Evolutionary conservation across 2,113 vertebrate species (phyloP).

Genomic region (Lagopus muta): DNA sequence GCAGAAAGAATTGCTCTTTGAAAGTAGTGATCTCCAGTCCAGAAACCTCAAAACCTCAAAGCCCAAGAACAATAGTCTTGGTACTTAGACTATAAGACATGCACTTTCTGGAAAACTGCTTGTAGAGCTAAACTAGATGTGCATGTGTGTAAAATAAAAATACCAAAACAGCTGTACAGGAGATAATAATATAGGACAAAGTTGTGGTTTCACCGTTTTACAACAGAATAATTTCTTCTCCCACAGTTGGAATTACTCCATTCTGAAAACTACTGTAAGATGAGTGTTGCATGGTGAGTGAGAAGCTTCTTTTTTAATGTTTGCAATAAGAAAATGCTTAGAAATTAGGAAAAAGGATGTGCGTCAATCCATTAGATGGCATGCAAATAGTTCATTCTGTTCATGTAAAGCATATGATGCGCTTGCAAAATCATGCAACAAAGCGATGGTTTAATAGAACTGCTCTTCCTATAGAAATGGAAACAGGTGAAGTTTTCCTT

Average conservation of each 20-base stretch:
- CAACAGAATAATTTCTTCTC: neutral
- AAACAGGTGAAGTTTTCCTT: conserved; percentile 54
- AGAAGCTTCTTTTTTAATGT: neutral
- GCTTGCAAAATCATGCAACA: conserved; percentile 47
- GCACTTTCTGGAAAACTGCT: conserved; percentile 1
- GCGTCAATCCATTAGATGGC: neutral
- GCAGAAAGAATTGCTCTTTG: neutral
- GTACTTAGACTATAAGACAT: neutral
- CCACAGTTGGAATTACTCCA: neutral
- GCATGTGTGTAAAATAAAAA: neutral
- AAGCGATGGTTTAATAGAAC: conserved; percentile 45
- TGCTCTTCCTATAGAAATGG: conserved; percentile 50
- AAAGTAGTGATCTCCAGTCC: neutral
- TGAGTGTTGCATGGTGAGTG: neutral
- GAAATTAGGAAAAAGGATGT: conserved; percentile 23
- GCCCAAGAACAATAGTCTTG: conserved; percentile 17
- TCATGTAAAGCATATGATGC: conserved; percentile 15
- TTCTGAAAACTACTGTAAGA: neutral
- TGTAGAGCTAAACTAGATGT: neutral
- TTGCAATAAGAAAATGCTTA: neutral
- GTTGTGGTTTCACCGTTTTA: neutral
- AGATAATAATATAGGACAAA: neutral
- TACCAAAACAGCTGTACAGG: neutral
- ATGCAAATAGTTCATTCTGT: conserved; percentile 52
- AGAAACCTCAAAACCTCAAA: neutral